These are phyloP conservation scores for Meandrina meandrites DNA, from an alignment of 92 coral and sea anemone genomes.

Conservation along the genomic window DNA sequence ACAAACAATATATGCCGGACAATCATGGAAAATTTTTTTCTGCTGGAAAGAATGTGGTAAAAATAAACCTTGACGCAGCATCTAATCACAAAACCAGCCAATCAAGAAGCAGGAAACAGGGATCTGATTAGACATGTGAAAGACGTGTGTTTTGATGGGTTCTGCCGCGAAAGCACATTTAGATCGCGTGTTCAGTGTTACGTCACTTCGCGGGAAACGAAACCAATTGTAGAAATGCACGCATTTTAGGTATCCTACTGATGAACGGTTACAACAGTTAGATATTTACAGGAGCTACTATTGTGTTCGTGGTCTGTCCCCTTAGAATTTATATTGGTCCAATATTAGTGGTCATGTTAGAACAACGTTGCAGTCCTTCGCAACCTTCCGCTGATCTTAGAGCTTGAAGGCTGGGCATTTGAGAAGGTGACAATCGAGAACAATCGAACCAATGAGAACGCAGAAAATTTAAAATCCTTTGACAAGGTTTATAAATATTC, in stretches of 20 bases:
- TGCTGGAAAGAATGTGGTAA: constrained; percentile 53
- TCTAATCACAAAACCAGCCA: constrained; percentile 40
- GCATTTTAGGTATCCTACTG: no score
- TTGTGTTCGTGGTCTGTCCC: no score
- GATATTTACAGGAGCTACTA: no score
- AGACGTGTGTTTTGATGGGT: constrained; percentile 1
- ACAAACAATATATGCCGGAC: constrained; percentile 31
- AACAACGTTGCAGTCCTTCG: background rate
- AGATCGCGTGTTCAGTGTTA: constrained; percentile 5
- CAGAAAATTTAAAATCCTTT: constrained; percentile 10
- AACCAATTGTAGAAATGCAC: no score
- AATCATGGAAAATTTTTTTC: constrained; percentile 33
- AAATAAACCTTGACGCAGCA: constrained; percentile 78
- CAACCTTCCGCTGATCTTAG: background rate
- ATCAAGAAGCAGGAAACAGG: constrained; percentile 42
- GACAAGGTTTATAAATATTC: constrained; percentile 33
- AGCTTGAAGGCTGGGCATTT: background rate
- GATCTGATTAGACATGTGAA: constrained; percentile 80
- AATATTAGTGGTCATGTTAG: background rate
- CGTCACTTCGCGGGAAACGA: constrained; percentile 43
- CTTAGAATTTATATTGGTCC: constrained; percentile 5
- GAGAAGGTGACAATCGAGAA: background rate
- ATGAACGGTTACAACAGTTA: no score
- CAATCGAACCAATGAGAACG: constrained; percentile 20
- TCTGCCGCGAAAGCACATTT: constrained; percentile 2